Evolutionary conservation across 2,113 vertebrate genomes (phyloP).

Genomic region (Saiga tatarica): DNA sequence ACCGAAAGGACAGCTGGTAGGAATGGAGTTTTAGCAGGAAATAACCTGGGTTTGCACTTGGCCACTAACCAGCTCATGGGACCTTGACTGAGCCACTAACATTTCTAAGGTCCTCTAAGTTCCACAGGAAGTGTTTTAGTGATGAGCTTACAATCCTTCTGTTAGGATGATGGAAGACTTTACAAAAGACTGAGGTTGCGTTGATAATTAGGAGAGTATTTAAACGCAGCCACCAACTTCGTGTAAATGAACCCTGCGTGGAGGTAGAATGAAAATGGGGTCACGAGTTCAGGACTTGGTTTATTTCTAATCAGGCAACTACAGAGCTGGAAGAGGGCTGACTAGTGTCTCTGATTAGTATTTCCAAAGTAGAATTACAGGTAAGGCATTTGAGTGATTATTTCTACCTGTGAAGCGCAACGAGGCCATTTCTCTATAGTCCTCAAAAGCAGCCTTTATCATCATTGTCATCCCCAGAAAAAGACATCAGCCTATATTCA

Average conservation of each 20-base stretch:
- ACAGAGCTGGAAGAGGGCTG: not conserved
- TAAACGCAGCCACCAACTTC: not conserved
- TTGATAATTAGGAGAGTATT: not conserved
- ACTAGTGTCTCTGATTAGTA: not conserved
- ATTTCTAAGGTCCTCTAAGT: not conserved
- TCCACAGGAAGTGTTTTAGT: not conserved
- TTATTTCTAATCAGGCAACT: not conserved
- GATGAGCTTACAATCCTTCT: not conserved
- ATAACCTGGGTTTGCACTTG: slow-evolving; percentile 12
- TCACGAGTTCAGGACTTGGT: not conserved
- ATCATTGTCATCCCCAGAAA: not conserved
- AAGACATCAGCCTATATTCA: not conserved
- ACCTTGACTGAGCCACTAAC: not conserved
- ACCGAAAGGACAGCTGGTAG: not conserved
- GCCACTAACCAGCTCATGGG: not conserved
- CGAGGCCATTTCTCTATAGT: not conserved
- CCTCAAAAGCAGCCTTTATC: not conserved
- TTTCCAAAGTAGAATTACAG: not conserved
- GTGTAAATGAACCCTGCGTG: not conserved
- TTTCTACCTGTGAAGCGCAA: not conserved
- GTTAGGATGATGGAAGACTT: not conserved
- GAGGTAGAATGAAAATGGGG: not conserved
- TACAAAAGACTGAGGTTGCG: not conserved
- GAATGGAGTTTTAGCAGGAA: not conserved
- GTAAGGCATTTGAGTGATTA: not conserved